A percentile compares a stretch with the other conserved stretches of the same genome.
phyloP scores from a whole-genome alignment of 2,888 invertebrate species.

The Acanthoscelides obtectus region DNA sequence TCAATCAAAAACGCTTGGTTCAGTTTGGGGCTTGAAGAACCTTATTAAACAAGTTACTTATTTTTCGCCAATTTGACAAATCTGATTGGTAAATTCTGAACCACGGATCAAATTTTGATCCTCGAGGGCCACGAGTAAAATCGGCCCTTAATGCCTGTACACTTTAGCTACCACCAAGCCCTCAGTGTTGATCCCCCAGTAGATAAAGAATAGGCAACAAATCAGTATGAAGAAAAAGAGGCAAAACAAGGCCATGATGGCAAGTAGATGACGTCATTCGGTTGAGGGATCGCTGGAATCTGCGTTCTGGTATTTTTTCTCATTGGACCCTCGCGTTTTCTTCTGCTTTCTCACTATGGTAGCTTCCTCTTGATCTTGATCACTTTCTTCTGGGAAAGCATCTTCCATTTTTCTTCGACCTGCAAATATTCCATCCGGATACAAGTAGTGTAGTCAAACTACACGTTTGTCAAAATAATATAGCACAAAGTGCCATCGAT shows the following conservation, averaged over 20 bases:
- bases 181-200: constrained; percentile 52
- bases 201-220: constrained; percentile 53
- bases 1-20: too few relatives aligned
- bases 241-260: constrained; percentile 54
- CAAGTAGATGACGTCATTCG: constrained; percentile 57
- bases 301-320: neutral
- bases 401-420: constrained; percentile 28
- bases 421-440: too few relatives aligned
- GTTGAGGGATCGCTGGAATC: constrained; percentile 32
- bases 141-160: constrained; percentile 24
- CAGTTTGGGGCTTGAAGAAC: too few relatives aligned
- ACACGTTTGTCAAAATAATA: too few relatives aligned
- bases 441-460: too few relatives aligned
- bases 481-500: too few relatives aligned
- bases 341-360: neutral
- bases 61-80: too few relatives aligned
- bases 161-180: constrained; percentile 51
- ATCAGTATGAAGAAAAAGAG: constrained; percentile 54
- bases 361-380: constrained; percentile 16
- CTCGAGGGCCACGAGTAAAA: neutral
- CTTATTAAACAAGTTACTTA: too few relatives aligned
- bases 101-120: neutral
- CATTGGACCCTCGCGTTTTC: constrained; percentile 1
- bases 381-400: constrained; percentile 36
- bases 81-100: too few relatives aligned